Percentiles rank a stretch among this genome's conserved stretches.
These are phyloP conservation scores for Helogale parvula DNA, from an alignment of 2,113 vertebrate genomes.

Conservation along the genomic window DNA sequence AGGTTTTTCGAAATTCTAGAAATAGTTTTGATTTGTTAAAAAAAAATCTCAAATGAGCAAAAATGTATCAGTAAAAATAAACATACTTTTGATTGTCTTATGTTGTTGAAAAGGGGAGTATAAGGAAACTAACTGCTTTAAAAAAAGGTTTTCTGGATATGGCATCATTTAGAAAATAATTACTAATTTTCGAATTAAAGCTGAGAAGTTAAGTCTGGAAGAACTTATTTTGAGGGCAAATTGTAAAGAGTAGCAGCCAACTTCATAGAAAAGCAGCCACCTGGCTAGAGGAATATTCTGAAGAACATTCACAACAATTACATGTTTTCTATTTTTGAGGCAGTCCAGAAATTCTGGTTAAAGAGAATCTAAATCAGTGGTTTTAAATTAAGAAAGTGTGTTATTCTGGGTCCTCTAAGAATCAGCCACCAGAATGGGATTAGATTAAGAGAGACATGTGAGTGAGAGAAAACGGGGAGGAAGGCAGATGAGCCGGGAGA, in stretches of 20 bases:
- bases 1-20: not conserved
- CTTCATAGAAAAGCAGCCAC: not conserved
- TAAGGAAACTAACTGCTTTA: not conserved
- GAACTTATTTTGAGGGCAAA: not conserved
- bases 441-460: conserved; percentile 48
- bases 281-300: not conserved
- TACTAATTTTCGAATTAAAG: conserved; percentile 3
- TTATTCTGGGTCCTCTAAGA: conserved; percentile 58
- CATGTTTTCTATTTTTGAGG: conserved; percentile 53
- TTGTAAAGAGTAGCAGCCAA: conserved; percentile 8
- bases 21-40: conserved; percentile 9
- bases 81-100: not conserved
- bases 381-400: conserved; percentile 58
- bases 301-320: not conserved
- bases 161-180: conserved; percentile 25
- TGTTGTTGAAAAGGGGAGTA: not conserved
- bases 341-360: conserved; percentile 28
- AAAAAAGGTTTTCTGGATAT: not conserved
- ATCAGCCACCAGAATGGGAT: conserved; percentile 4
- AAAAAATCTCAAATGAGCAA: not conserved
- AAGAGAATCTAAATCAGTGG: conserved; percentile 56
- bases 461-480: not conserved
- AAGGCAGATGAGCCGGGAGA: not conserved
- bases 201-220: not conserved
- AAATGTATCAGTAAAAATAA: conserved; percentile 27